A percentile compares a stretch with the other conserved stretches of the same genome.
These are phyloP conservation scores for Zaprionus camerounensis DNA, from an alignment of 1,140 invertebrate genomes.

Conservation along the genomic window DNA sequence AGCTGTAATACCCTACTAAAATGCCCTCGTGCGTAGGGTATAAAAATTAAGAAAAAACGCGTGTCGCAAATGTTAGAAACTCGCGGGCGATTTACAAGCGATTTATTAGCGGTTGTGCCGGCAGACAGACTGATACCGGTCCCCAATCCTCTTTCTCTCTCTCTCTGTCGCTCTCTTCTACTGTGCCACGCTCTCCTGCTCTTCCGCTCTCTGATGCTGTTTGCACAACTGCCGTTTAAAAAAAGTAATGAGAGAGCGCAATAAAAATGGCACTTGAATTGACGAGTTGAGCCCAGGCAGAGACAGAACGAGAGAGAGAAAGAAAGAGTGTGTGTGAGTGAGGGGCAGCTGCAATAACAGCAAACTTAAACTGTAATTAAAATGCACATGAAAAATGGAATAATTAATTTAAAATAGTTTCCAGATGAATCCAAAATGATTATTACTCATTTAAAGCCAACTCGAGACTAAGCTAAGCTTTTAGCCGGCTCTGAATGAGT, in stretches of 20 bases:
- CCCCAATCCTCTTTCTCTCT: neutral
- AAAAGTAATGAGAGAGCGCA: constrained; percentile 44
- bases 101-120: constrained; percentile 62
- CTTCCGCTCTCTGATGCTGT: constrained; percentile 37
- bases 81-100: constrained; percentile 69
- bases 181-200: neutral
- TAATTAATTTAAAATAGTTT: constrained; percentile 11
- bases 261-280: constrained; percentile 71
- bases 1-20: neutral
- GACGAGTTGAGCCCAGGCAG: constrained; percentile 6
- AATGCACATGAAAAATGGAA: constrained; percentile 3
- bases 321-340: neutral
- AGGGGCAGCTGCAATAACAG: constrained; percentile 6
- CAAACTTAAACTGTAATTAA: constrained; percentile 1
- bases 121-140: constrained; percentile 44
- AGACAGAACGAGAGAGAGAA: neutral
- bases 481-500: constrained; percentile 14
- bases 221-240: constrained; percentile 70
- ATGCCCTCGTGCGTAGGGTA: constrained; percentile 17
- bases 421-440: neutral
- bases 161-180: constrained; percentile 8
- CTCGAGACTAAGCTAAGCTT: constrained; percentile 2
- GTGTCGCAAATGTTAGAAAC: constrained; percentile 66
- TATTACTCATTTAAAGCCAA: constrained; percentile 37
- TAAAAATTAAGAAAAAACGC: constrained; percentile 56